Evolutionary conservation across 2,113 vertebrate genomes (phyloP).

Genomic region (Amphiprion percula): DNA sequence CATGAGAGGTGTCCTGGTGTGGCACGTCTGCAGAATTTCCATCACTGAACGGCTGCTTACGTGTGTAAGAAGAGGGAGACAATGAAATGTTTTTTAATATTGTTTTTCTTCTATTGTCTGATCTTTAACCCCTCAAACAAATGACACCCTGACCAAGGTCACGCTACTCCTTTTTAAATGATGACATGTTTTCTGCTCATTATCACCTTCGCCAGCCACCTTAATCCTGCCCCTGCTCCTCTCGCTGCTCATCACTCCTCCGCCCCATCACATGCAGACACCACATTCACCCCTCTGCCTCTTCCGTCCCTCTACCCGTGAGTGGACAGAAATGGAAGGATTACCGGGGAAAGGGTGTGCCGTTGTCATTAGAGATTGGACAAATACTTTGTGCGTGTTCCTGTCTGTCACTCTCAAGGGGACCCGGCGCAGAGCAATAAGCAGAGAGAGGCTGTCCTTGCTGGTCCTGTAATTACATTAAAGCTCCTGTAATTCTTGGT

Average conservation of each 20-base stretch:
- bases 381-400: conserved; percentile 69
- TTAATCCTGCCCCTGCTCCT: conserved; percentile 40
- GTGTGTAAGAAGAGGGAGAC: not conserved
- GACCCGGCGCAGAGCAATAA: conserved; percentile 69
- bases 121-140: conserved; percentile 23
- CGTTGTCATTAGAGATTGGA: conserved; percentile 81
- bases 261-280: conserved; percentile 10
- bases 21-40: conserved; percentile 63
- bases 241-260: not conserved
- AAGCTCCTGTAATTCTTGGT: conserved; percentile 72
- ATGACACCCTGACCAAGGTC: conserved; percentile 3
- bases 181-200: conserved; percentile 17
- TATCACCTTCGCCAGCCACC: conserved; percentile 21
- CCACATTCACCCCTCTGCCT: conserved; percentile 43
- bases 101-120: conserved; percentile 23
- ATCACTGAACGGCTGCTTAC: conserved; percentile 32
- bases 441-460: conserved; percentile 78
- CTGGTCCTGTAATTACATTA: conserved; percentile 83
- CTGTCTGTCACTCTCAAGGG: conserved; percentile 66
- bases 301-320: conserved; percentile 37
- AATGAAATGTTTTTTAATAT: not conserved
- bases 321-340: conserved; percentile 74
- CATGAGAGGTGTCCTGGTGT: conserved; percentile 61
- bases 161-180: conserved; percentile 28
- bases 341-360: conserved; percentile 70